phyloP scores from a whole-genome alignment of 2,113 vertebrate species.

The Phrynosoma platyrhinos region DNA sequence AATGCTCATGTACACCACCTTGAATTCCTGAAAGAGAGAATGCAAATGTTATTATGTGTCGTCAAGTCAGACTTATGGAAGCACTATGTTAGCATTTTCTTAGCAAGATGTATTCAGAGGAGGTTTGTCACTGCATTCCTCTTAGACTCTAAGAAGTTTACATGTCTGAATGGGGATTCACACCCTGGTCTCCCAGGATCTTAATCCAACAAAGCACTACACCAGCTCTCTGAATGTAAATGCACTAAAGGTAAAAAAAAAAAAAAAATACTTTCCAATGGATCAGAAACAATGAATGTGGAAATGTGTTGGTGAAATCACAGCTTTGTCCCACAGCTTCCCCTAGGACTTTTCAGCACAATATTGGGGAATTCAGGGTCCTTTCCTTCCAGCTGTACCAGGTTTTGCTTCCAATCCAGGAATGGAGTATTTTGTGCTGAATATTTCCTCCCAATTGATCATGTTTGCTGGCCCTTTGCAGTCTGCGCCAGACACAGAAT shows the following conservation, averaged over 20 bases:
- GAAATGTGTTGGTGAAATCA: not conserved
- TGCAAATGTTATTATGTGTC: too few species aligned
- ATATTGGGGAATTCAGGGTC: not conserved
- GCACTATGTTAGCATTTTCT: too few species aligned
- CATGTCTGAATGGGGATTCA: too few species aligned
- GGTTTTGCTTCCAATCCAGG: not conserved
- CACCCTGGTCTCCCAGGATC: too few species aligned
- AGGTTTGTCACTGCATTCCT: too few species aligned
- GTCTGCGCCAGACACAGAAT: not conserved
- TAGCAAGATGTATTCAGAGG: too few species aligned
- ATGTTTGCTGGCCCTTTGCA: slow-evolving; percentile 21
- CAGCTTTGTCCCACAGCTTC: not conserved
- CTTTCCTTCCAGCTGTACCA: not conserved
- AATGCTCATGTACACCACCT: too few species aligned
- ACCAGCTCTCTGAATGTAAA: too few species aligned
- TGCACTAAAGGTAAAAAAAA: not conserved
- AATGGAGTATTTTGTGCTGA: slow-evolving; percentile 4
- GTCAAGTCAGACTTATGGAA: too few species aligned
- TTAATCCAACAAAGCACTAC: too few species aligned
- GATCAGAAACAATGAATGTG: not conserved
- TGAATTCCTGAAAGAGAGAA: too few species aligned
- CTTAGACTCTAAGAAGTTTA: too few species aligned
- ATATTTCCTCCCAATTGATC: not conserved
- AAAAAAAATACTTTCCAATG: not conserved
- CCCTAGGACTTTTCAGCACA: not conserved